phyloP scores from a whole-genome alignment of 2,797 vertebrate species.

The Decapterus maruadsi region DNA sequence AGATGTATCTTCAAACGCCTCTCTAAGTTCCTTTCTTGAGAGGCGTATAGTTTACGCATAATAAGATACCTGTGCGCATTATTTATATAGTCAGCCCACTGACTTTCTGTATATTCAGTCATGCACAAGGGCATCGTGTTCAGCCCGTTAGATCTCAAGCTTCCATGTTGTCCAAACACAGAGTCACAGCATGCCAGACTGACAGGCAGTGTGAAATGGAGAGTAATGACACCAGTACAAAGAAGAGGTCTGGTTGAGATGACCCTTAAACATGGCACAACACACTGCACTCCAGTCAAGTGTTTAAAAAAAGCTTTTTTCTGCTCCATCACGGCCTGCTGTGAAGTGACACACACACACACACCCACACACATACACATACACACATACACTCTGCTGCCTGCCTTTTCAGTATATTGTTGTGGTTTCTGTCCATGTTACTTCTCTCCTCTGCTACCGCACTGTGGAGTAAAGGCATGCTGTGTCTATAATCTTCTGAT shows the following conservation, averaged over 20 bases:
- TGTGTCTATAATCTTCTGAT: conserved; percentile 36
- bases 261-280: conserved; percentile 77
- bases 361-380: not conserved
- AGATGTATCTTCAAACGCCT: not conserved
- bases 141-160: conserved; percentile 49
- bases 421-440: conserved; percentile 49
- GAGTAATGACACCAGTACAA: conserved; percentile 77
- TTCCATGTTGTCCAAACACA: conserved; percentile 67
- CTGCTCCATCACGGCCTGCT: conserved; percentile 63
- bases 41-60: not conserved
- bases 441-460: conserved; percentile 49
- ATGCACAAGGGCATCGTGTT: conserved; percentile 52
- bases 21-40: not conserved
- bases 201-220: conserved; percentile 76
- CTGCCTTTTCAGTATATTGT: conserved; percentile 53
- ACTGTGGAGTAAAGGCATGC: conserved; percentile 1
- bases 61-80: conserved; percentile 2
- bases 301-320: conserved; percentile 75
- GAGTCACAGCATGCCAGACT: conserved; percentile 54
- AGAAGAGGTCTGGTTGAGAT: conserved; percentile 70
- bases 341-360: conserved; percentile 43
- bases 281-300: conserved; percentile 72
- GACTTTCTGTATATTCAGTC: conserved; percentile 29
- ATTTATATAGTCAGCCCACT: conserved; percentile 18
- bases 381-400: conserved; percentile 23